Base-by-base conservation (phyloP, 2,113 vertebrate species). In the Eretmochelys imbricata region DNA sequence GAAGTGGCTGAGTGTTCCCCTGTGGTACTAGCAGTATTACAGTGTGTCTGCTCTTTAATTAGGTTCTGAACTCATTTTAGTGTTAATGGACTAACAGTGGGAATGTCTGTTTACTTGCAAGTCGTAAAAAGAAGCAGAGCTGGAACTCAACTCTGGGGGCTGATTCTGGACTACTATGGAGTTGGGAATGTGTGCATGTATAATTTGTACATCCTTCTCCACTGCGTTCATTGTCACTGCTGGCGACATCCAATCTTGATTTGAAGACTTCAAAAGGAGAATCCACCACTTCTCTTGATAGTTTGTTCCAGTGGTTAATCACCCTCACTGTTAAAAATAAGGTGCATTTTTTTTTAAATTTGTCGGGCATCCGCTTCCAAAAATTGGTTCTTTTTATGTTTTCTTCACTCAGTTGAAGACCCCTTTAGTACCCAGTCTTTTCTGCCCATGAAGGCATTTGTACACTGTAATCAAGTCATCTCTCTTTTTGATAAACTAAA, bases 311-410 rank as follows among this genome's bases (percentile, higher is more conserved):
- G 89, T 87, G 69, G 69, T 92, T 96, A 83, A 81, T 80, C 53
- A 46, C 65, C 85, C 51, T 89, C 89, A 29, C 88, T 93, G 4
- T 72, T 59, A 31, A 27, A 29, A 59, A 29, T 59, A 13, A 59
- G 12, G 25, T 27, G 13, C 57, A 57, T 12, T 29, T 59, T 59
- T 59, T 59, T 54, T 54, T 31, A 6, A 87, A 57, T 94, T 93
- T 94, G 22, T 38, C 69, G 90, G 62, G 31, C 80, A 80, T 93
- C 62, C 22, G 75, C 80, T 95, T 89, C 82, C 78, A 79, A 29
- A 48, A n/a, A 51, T 48, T 89, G 57, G 3, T 92, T 87, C 89
- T 95, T 93, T 55, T 94, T 94, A 82, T 62, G 49, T 94, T 93
- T 96, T 81, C 59, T 91, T 8, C 5, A 42, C 31, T 84, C 91